These are phyloP conservation scores for Amblyjoppa proteus DNA, from an alignment of 2,888 invertebrate genomes.

Conservation along the genomic window DNA sequence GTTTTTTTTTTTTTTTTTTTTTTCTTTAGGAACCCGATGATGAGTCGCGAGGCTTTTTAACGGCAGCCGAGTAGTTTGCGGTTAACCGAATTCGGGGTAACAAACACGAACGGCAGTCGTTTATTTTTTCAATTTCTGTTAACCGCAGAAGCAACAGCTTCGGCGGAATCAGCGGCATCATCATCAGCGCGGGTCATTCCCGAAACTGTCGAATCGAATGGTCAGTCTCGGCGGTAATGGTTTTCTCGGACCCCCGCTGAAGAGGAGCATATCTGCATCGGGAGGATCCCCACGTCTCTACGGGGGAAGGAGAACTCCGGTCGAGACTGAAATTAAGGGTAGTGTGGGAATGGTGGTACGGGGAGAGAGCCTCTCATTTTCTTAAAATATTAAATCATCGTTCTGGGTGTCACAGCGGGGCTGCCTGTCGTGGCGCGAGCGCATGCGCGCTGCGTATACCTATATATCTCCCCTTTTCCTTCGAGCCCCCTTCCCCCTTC, in stretches of 20 bases:
- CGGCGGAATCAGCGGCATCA: slow-evolving; percentile 49
- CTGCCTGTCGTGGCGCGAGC: slow-evolving; percentile 73
- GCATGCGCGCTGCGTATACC: slow-evolving; percentile 41
- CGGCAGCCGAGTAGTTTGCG: slow-evolving; percentile 41
- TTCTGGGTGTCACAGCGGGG: slow-evolving; percentile 83
- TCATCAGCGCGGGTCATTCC: slow-evolving; percentile 52
- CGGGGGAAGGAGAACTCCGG: slow-evolving; percentile 50
- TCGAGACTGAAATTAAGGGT: slow-evolving; percentile 49
- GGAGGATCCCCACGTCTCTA: slow-evolving; percentile 15
- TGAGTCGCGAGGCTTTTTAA: slow-evolving; percentile 12
- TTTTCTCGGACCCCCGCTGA: slow-evolving; percentile 81
- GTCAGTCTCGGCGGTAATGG: slow-evolving; percentile 76
- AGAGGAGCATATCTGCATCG: slow-evolving; percentile 77
- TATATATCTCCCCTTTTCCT: slow-evolving; percentile 47
- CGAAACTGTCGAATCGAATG: slow-evolving; percentile 79
- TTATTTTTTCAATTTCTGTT: slow-evolving; percentile 24
- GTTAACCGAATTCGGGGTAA: slow-evolving; percentile 40
- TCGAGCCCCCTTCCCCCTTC: slow-evolving; percentile 20
- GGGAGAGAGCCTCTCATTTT: slow-evolving; percentile 81
- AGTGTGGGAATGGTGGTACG: slow-evolving; percentile 80
- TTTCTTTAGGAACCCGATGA: slow-evolving; percentile 36
- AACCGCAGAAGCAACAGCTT: slow-evolving; percentile 48
- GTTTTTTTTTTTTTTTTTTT: slow-evolving; percentile 10
- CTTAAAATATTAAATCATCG: slow-evolving; percentile 85
- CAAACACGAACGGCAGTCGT: slow-evolving; percentile 9